Percentiles rank a stretch among this genome's conserved stretches.
phyloP scores from a whole-genome alignment of 2,888 invertebrate genomes.

The Drosophila setosimentum region DNA sequence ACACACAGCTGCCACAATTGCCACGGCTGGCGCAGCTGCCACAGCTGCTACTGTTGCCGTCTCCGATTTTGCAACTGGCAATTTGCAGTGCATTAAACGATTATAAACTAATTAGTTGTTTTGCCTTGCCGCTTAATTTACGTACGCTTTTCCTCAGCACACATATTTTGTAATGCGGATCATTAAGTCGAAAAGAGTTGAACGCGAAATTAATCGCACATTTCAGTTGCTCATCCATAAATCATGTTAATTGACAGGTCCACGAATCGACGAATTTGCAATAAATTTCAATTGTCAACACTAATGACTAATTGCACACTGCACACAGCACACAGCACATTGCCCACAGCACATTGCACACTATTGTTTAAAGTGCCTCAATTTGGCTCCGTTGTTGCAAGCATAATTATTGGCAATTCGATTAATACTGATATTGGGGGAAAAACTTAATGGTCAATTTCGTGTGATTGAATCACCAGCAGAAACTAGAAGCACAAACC shows the following conservation, averaged over 20 bases:
- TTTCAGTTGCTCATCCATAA: neutral
- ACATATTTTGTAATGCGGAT: conserved; percentile 9
- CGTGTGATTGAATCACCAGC: too few species aligned
- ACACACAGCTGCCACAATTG: conserved; percentile 59
- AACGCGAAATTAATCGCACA: neutral
- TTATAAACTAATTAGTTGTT: conserved; percentile 76
- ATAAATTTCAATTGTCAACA: conserved; percentile 1
- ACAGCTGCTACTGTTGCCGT: neutral
- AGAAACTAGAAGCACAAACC: too few species aligned
- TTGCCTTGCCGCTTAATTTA: conserved; percentile 19
- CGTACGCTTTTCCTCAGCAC: too few species aligned
- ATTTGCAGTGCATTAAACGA: conserved; percentile 74
- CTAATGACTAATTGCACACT: neutral
- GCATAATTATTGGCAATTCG: neutral
- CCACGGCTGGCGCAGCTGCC: neutral
- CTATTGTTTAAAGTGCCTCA: neutral
- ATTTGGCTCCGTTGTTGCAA: neutral
- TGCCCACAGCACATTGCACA: neutral
- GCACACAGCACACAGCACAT: neutral
- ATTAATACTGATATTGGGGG: neutral
- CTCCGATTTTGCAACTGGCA: conserved; percentile 24
- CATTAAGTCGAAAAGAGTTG: conserved; percentile 9
- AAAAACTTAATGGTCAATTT: neutral
- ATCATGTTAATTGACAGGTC: conserved; percentile 3
- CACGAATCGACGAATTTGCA: neutral